phyloP scores from a whole-genome alignment of 2,113 vertebrate species.

The Poecilia latipinna region DNA sequence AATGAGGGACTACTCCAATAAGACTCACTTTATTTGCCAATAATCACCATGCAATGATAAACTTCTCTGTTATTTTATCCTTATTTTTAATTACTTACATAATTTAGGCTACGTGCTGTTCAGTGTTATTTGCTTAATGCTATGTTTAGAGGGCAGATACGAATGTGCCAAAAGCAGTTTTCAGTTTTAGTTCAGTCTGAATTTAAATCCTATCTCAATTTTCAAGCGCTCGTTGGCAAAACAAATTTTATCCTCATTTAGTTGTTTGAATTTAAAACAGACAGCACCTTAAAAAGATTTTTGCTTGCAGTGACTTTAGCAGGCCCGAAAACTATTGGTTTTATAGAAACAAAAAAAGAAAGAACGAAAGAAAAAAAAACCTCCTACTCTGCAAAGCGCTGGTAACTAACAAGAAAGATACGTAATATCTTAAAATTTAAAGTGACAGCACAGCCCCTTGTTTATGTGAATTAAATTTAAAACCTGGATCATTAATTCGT shows the following conservation, averaged over 20 bases:
- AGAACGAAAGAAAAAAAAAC: not conserved
- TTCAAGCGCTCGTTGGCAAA: not conserved
- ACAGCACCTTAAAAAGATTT: not conserved
- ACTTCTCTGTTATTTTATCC: not conserved
- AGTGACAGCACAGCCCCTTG: too few species aligned
- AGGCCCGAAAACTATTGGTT: not conserved
- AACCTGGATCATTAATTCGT: too few species aligned
- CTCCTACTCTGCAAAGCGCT: not conserved
- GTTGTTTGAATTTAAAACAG: not conserved
- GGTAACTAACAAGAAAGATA: not conserved
- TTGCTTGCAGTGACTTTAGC: not conserved
- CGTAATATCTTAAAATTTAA: too few species aligned
- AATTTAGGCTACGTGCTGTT: not conserved
- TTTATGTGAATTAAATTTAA: too few species aligned
- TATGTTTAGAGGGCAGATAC: not conserved
- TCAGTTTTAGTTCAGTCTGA: not conserved
- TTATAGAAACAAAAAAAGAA: not conserved
- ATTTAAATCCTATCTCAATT: not conserved
- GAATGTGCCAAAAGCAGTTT: not conserved
- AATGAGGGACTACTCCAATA: not conserved
- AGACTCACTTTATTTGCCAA: not conserved
- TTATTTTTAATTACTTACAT: not conserved
- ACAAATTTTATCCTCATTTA: not conserved
- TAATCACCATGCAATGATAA: not conserved
- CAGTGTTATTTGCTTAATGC: not conserved